Evolutionary conservation across 2,113 vertebrate genomes (phyloP).

Genomic region (Psammodynastes pulverulentus): DNA sequence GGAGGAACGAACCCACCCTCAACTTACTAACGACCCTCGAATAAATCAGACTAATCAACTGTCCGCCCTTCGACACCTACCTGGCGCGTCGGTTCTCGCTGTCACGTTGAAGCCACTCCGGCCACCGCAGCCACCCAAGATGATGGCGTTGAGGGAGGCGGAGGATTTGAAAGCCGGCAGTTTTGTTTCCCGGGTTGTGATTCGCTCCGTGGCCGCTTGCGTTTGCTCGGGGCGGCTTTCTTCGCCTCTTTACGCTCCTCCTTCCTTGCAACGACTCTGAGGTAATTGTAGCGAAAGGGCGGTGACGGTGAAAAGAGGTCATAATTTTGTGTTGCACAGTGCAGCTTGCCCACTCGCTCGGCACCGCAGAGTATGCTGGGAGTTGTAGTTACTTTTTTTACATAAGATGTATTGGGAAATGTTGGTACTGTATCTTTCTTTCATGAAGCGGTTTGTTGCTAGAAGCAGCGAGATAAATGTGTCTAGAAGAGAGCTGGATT

Average conservation of each 20-base stretch:
- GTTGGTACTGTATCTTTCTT: background rate
- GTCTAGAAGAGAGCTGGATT: background rate
- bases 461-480: background rate
- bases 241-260: background rate
- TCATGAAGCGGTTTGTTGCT: background rate
- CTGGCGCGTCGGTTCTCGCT: background rate
- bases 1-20: background rate
- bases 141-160: slow-evolving; percentile 63
- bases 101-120: slow-evolving; percentile 12
- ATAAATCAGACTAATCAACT: slow-evolving; percentile 11
- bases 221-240: slow-evolving; percentile 38
- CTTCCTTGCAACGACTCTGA: background rate
- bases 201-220: slow-evolving; percentile 51
- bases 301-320: background rate
- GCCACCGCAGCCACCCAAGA: slow-evolving; percentile 33
- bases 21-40: slow-evolving; percentile 1
- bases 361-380: slow-evolving; percentile 12
- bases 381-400: slow-evolving; percentile 14
- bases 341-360: background rate
- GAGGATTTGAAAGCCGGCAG: slow-evolving; percentile 77
- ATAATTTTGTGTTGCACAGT: background rate
- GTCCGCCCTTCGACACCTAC: background rate
- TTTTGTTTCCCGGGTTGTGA: slow-evolving; percentile 60
- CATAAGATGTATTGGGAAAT: background rate
- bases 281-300: slow-evolving; percentile 51